Evolutionary conservation across 2,113 vertebrate species (phyloP), one percentile per base, ranked within the genome.

Genomic region (Oncorhynchus kisutch): DNA sequence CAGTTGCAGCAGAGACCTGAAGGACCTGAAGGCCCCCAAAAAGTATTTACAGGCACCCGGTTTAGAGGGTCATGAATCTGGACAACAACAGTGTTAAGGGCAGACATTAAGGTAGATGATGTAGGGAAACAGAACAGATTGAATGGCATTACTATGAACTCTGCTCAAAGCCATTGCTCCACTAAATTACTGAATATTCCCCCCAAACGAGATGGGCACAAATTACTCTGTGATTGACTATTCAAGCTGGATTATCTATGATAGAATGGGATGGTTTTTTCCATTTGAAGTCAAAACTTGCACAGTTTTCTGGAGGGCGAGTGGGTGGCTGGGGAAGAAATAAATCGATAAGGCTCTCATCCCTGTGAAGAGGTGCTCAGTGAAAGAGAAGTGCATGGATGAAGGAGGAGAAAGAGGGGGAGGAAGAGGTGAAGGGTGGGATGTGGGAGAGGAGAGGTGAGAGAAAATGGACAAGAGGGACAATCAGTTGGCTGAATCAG

Each of bases 31-130:
- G 72, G 68, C n/a, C 57, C n/a, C 5, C 12, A 57, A 76, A 75
- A 76, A 73, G 74, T 81, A 81, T 81, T 81, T 77, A 81, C 70
- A 77, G 48, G 64, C 75, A 73, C 24, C 69, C 72, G 2, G 57
- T 73, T 81, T 27, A 73, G 70, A 73, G 70, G 60, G 54, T 66
- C 75, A 81, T 73, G 59, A 81, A 73, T 81, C 79, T 70, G 62
- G 3, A 24, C 4, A 51, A 48, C 48, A 69, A 80, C 68, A 62
- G 24, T 67, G 70, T 73, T 72, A 31, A 64, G 76, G 74, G 69
- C 54, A 73, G 25, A 72, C 51, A 31, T 59, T 18, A 67, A 74
- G 74, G 74, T 51, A 74, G 69, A 72, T 74, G 79, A 74, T 74
- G n/a, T 11, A 70, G 31, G 31, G 16, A 20, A 70, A 64, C 59